Evolutionary conservation across 2,113 vertebrate genomes (phyloP), one percentile per base, ranked within the genome.

Genomic region (Colistium nudipinnis): DNA sequence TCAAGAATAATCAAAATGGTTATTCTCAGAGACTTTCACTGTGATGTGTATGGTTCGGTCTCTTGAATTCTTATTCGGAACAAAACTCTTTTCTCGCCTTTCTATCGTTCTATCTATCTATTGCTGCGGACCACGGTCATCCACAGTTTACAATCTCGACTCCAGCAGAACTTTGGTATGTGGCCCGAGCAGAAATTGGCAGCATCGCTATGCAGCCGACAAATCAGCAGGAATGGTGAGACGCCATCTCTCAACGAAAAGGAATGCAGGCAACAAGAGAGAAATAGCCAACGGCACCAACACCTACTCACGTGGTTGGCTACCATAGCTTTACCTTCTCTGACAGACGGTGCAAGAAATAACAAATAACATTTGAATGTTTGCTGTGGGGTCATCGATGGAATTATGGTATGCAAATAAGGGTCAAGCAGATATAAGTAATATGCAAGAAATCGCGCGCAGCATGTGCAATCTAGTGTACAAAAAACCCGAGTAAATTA

Each of bases 291-390:
- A 38, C 7, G n/a, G 25, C 63, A 38, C 4, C 31, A 47, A 54
- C 13, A 61, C 5, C 38, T 13, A 25, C 51, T 33, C 45, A 31
- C 13, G 38, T 20, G 31, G 19, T 53, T 31, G 30, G 20, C 0
- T 35, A 19, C 7, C 19, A 51, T 52, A 19, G 20, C 54, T 62
- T 14, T 31, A 30, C 41, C 57, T 52, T 9, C 36, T 36, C 25
- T 31, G 43, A 48, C 6, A 62, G 51, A 57, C 12, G 39, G 44
- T 22, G 41, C 35, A 27, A 55, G 35, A 65, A 66, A 61, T 39
- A 14, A 65, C 52, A 73, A 48, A 52, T 74, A 0, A 36, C 52
- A 44, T 20, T 39, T 75, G 28, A 54, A 76, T 70, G 45, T 43
- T 73, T 36, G 63, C 43, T 0, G 1, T 44, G 17, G 62, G 81